Base-by-base conservation (phyloP, 2,113 vertebrate genomes). In the Colius striatus region DNA sequence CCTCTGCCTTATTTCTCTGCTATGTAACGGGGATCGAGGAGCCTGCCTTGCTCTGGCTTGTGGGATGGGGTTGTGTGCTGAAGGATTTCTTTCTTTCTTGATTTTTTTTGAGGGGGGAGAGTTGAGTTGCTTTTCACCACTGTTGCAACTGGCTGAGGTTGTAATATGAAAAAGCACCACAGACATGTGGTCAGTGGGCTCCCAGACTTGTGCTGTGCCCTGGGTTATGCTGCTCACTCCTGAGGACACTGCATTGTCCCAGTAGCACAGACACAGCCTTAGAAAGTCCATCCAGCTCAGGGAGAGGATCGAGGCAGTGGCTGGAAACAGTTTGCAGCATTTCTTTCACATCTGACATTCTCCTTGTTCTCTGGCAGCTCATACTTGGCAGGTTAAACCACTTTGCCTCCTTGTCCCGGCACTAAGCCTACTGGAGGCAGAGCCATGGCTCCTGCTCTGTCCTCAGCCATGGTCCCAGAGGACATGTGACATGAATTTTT, bases 1-100 rank as follows among this genome's bases (percentile, higher is more conserved):
- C 32, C 30, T 51, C 57, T 66, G 38, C 23, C 16, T 54, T 26
- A 1, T 58, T 85, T 65, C 80, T 41, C 27, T 68, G 50, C 50
- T 21, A 2, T 5, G 13, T 21, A 9, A 25, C 73, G 21, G 18
- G 51, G 9, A 16, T 54, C 8, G 57, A 0, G 12, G 12, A 25
- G 34, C 9, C 20, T 48, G 62, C 38, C 84, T 60, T 50, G 23
- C 25, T 85, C 36, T 0, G 1, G 38, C 65, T 32, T 80, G 67
- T 0, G 0, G 45, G 36, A 22, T 0, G 3, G 68, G 41, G 73
- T 43, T 61, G 4, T 29, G 43, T 36, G 82, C 41, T 62, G 5
- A 3, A 26, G 32, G 29, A 4, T 57, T 70, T 38, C 8, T 23
- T 55, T n/a, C 1, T 77, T 65, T 62, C 14, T 30, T 47, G 6